These are phyloP conservation scores for Aporrectodea caliginosa DNA, from an alignment of 1,140 invertebrate genomes.

Conservation along the genomic window DNA sequence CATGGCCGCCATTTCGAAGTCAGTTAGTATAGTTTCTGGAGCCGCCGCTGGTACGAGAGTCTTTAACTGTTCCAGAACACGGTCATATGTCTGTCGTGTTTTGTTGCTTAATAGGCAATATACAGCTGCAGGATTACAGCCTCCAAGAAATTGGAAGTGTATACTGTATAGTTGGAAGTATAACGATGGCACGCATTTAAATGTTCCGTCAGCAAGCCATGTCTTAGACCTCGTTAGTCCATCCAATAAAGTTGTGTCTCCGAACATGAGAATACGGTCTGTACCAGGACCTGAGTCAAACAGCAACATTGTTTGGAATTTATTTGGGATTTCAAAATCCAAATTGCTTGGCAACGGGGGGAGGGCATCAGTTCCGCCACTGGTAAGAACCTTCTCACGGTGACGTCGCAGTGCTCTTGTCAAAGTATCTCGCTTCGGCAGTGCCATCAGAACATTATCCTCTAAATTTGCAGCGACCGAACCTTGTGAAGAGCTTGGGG, in stretches of 20 bases:
- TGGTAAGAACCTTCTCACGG: background rate
- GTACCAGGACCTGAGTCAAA: constrained; percentile 1
- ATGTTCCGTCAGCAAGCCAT: constrained; percentile 5
- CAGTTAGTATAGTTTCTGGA: constrained; percentile 16
- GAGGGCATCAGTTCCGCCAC: background rate
- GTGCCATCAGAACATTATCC: background rate
- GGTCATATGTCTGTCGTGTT: background rate
- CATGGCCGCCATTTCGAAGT: constrained; percentile 23
- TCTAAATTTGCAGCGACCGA: background rate
- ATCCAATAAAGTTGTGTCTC: background rate
- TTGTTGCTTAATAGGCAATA: background rate
- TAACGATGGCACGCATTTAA: background rate
- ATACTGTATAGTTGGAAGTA: constrained; percentile 11
- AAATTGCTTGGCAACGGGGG: background rate
- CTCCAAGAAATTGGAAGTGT: background rate
- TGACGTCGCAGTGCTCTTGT: background rate
- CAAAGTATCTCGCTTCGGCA: background rate
- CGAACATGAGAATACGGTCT: background rate
- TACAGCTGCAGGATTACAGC: background rate
- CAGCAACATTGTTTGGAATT: background rate
- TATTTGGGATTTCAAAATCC: background rate
- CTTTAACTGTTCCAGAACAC: background rate
- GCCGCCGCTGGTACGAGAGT: background rate
- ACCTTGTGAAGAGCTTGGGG: background rate
- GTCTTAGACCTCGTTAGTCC: background rate